A percentile compares a stretch with the other conserved stretches of the same genome.
These are phyloP conservation scores for Phasia obesa DNA, from an alignment of 2,888 invertebrate species.

Conservation along the genomic window DNA sequence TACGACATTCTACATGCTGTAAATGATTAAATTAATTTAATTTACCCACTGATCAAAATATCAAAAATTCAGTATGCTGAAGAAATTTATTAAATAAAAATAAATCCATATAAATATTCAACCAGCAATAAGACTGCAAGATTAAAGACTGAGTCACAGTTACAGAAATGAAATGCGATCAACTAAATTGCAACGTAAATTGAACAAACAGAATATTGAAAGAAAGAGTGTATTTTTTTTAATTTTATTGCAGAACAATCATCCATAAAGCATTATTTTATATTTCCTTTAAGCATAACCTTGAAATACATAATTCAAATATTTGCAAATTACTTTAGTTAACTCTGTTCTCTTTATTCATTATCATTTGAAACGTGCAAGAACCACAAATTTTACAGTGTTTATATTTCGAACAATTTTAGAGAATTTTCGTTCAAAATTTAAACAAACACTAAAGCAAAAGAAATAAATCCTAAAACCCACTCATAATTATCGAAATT, in stretches of 20 bases:
- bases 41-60: conserved; percentile 37
- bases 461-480: conserved; percentile 60
- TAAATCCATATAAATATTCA: conserved; percentile 43
- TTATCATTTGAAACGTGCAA: conserved; percentile 73
- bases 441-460: conserved; percentile 12
- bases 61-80: no score
- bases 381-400: conserved; percentile 54
- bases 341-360: conserved; percentile 9
- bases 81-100: no score
- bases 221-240: no score
- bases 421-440: conserved; percentile 55
- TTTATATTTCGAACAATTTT: conserved; percentile 28
- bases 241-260: no score
- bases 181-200: neutral
- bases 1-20: no score
- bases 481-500: conserved; percentile 69
- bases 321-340: conserved; percentile 12
- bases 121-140: neutral
- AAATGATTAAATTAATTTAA: conserved; percentile 8
- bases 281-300: neutral
- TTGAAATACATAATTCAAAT: conserved; percentile 32
- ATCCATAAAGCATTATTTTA: no score
- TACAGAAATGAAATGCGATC: neutral
- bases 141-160: conserved; percentile 19
- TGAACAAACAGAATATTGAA: neutral